These are phyloP conservation scores for Crematogaster levior DNA, from an alignment of 2,888 invertebrate species.

Conservation along the genomic window DNA sequence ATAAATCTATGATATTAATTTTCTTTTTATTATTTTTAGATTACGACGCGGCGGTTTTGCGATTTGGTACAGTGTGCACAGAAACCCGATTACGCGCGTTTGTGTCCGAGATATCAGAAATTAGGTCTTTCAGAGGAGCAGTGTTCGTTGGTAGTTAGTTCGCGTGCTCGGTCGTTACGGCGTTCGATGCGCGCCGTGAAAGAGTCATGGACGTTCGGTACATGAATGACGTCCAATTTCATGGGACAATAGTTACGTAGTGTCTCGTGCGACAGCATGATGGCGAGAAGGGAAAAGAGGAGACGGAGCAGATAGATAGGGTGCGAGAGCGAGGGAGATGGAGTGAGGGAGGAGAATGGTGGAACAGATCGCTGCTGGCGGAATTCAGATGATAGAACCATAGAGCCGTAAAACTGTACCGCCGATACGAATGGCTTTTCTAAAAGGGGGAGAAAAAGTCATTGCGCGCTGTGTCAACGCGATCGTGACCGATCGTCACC, in stretches of 20 bases:
- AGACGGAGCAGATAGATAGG: constrained; percentile 45
- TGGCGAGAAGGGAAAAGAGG: constrained; percentile 45
- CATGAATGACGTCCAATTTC: constrained; percentile 81
- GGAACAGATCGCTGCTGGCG: constrained; percentile 60
- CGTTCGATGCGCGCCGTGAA: constrained; percentile 68
- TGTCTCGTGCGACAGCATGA: constrained; percentile 55
- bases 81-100: constrained; percentile 37
- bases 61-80: neutral
- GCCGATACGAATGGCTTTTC: constrained; percentile 55
- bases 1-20: neutral
- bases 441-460: constrained; percentile 44
- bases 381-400: constrained; percentile 69
- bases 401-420: constrained; percentile 66
- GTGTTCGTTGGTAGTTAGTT: constrained; percentile 23
- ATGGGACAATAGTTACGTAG: constrained; percentile 80
- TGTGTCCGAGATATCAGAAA: constrained; percentile 35
- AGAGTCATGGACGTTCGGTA: constrained; percentile 78
- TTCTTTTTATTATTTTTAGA: constrained; percentile 3
- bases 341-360: constrained; percentile 44
- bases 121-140: constrained; percentile 42
- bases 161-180: constrained; percentile 59
- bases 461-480: constrained; percentile 52
- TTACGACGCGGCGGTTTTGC: neutral
- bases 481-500: constrained; percentile 51
- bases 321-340: constrained; percentile 29